Conservation (phyloP, 2,113 vertebrate species). For the Cynopterus brachyotis region DNA sequence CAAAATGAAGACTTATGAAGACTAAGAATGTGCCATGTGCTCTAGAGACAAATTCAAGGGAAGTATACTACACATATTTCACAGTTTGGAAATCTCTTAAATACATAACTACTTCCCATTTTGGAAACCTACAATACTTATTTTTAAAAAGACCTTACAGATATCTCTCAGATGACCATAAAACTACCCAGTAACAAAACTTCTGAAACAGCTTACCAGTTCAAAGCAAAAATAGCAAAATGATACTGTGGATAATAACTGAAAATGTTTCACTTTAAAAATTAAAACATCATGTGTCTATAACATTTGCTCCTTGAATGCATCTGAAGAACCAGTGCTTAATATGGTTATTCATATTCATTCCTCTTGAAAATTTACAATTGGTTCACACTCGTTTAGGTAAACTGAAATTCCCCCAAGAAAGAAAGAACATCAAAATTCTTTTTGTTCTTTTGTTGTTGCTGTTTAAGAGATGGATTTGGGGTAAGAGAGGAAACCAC, state of each 20-base stretch:
- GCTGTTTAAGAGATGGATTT: not conserved
- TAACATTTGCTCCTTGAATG: not conserved
- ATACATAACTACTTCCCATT: not conserved
- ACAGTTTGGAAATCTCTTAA: not conserved
- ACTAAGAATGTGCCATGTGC: not conserved
- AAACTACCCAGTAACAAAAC: conserved; percentile 36
- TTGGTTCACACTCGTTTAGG: not conserved
- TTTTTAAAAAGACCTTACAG: not conserved
- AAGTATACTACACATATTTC: not conserved
- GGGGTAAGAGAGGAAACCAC: not conserved
- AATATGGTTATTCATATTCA: not conserved
- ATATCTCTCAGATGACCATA: not conserved
- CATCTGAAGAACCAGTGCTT: not conserved
- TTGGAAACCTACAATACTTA: not conserved
- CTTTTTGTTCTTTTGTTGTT: not conserved
- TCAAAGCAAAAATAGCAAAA: not conserved
- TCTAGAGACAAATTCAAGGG: conserved; percentile 27
- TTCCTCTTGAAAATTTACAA: not conserved
- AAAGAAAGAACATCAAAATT: not conserved
- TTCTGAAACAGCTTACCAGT: not conserved
- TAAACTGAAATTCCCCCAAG: not conserved
- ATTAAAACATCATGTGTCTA: not conserved
- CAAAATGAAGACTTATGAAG: not conserved
- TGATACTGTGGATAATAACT: not conserved
- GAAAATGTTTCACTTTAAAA: not conserved